Conservation (phyloP, 1,140 invertebrate genomes). For the Protaetia brevitarsis region DNA sequence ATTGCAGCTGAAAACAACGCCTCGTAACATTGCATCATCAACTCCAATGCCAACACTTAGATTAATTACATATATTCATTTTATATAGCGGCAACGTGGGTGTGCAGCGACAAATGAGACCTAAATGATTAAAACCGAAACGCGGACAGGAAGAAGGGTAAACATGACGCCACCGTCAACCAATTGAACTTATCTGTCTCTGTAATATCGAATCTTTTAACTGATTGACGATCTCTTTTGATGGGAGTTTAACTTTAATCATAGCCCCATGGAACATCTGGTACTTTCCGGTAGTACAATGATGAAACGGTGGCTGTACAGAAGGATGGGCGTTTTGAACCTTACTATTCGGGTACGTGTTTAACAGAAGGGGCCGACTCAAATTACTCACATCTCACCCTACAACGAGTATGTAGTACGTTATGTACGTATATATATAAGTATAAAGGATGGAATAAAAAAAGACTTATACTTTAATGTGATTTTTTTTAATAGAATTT, state of each 20-base stretch:
- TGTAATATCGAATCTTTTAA: slow-evolving; percentile 37
- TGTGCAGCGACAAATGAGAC: no score
- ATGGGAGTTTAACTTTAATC: slow-evolving; percentile 47
- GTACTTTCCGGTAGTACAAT: slow-evolving; percentile 30
- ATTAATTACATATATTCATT: no score
- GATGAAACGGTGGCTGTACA: slow-evolving; percentile 3
- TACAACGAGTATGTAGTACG: not conserved
- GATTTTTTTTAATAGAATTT: no score
- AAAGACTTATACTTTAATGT: no score
- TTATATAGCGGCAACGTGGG: no score
- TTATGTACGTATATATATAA: not conserved
- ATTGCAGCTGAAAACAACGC: no score
- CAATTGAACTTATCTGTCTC: slow-evolving; percentile 43
- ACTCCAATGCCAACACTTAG: no score
- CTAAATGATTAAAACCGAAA: slow-evolving; percentile 19
- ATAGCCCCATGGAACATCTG: slow-evolving; percentile 43
- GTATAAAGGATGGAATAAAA: not conserved
- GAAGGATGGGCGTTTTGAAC: slow-evolving; percentile 35
- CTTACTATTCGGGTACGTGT: slow-evolving; percentile 19
- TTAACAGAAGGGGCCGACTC: slow-evolving; percentile 31
- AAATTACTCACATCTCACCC: slow-evolving; percentile 24
- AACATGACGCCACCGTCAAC: slow-evolving; percentile 29
- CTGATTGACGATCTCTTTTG: slow-evolving; percentile 41
- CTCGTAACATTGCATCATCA: no score
- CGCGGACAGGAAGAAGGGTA: slow-evolving; percentile 9